Evolutionary conservation across 2,113 vertebrate genomes (phyloP).

Genomic region (Gyps fulvus): DNA sequence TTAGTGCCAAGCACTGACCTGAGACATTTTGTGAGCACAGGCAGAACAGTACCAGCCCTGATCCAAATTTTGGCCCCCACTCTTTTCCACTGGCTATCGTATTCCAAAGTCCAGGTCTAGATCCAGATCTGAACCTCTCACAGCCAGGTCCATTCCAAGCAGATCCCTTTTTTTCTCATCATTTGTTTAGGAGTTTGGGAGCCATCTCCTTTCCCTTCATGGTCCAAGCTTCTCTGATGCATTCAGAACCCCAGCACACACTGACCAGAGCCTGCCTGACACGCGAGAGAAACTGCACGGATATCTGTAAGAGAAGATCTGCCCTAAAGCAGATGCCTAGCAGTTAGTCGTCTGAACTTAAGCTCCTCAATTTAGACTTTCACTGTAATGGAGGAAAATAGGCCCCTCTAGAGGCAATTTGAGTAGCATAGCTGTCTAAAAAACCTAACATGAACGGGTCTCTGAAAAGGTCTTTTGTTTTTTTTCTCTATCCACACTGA

Average conservation of each 20-base stretch:
- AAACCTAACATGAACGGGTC: neutral
- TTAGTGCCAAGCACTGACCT: neutral
- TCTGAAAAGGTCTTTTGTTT: neutral
- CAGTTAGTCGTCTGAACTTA: neutral
- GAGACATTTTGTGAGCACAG: neutral
- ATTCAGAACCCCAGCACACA: neutral
- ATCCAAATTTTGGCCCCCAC: neutral
- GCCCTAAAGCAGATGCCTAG: neutral
- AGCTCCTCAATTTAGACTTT: neutral
- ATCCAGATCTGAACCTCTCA: neutral
- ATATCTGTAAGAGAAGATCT: neutral
- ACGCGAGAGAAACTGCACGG: neutral
- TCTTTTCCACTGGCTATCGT: neutral
- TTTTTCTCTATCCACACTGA: neutral
- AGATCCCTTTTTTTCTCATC: neutral
- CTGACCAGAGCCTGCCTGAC: neutral
- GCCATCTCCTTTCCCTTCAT: neutral
- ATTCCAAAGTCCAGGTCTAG: neutral
- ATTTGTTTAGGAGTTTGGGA: neutral
- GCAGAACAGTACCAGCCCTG: neutral
- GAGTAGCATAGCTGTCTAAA: neutral
- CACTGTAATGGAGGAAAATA: conserved; percentile 12
- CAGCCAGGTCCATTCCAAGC: neutral
- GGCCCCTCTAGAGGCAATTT: conserved; percentile 41
- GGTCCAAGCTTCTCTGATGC: neutral